Evolutionary conservation across 2,113 vertebrate genomes (phyloP).

Genomic region (Chinchilla lanigera): DNA sequence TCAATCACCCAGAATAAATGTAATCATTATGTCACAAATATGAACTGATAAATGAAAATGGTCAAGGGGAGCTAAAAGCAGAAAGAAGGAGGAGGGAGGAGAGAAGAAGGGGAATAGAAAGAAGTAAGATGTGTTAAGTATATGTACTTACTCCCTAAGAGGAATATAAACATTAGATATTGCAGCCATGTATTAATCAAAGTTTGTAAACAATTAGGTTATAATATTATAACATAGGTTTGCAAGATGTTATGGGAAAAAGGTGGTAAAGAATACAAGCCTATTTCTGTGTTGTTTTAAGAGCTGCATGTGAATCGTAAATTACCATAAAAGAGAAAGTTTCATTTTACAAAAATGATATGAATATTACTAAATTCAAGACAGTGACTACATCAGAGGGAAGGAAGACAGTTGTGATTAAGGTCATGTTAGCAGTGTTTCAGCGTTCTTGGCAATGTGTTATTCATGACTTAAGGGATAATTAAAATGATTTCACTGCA

Average conservation of each 20-base stretch:
- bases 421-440: not conserved
- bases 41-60: not conserved
- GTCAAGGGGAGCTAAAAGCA: not conserved
- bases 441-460: not conserved
- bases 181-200: not conserved
- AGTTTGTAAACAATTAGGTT: not conserved
- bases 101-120: not conserved
- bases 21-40: not conserved
- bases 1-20: not conserved
- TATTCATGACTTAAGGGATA: not conserved
- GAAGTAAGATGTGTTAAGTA: not conserved
- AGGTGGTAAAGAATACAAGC: not conserved
- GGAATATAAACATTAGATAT: not conserved
- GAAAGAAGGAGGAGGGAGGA: not conserved
- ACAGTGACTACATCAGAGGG: not conserved
- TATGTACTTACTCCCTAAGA: not conserved
- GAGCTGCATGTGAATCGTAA: not conserved
- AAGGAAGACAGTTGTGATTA: not conserved
- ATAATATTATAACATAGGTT: not conserved
- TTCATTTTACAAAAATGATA: not conserved
- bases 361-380: not conserved
- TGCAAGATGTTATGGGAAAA: not conserved
- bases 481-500: not conserved
- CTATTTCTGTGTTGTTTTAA: not conserved
- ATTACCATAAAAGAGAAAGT: not conserved